Conservation (phyloP, 35 echinoderm and acorn worm genomes). For the Diadema setosum region DNA sequence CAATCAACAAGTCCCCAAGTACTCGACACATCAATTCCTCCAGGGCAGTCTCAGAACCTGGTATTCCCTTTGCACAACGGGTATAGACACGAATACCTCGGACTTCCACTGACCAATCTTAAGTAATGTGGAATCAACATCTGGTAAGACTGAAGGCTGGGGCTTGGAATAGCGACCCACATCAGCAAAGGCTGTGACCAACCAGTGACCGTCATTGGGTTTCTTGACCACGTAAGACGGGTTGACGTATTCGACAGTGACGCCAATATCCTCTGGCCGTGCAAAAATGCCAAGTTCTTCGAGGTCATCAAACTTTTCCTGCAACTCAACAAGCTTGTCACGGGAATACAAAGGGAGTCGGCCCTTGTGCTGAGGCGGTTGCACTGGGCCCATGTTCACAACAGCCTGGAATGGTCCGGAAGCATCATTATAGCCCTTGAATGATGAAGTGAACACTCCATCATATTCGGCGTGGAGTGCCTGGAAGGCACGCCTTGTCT, state of each 20-base stretch:
- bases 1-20: too few species aligned
- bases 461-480: too few species aligned
- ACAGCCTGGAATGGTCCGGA: not conserved
- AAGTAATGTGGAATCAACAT: constrained; percentile 55
- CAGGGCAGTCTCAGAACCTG: constrained; percentile 55
- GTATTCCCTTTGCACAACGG: constrained; percentile 39
- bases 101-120: too few species aligned
- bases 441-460: too few species aligned
- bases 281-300: constrained; percentile 36
- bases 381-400: too few species aligned
- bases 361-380: too few species aligned
- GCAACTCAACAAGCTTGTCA: too few species aligned
- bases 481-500: too few species aligned
- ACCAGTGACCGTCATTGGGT: constrained; percentile 10
- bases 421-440: not conserved
- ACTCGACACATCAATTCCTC: constrained; percentile 73
- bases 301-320: constrained; percentile 50
- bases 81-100: constrained; percentile 54
- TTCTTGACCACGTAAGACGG: too few species aligned
- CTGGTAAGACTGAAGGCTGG: constrained; percentile 52
- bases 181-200: constrained; percentile 70
- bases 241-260: constrained; percentile 63
- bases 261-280: constrained; percentile 46
- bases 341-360: too few species aligned
- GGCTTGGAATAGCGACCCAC: constrained; percentile 54